These are phyloP conservation scores for Brachyptera putata DNA, from an alignment of 2,888 invertebrate species.

Conservation along the genomic window DNA sequence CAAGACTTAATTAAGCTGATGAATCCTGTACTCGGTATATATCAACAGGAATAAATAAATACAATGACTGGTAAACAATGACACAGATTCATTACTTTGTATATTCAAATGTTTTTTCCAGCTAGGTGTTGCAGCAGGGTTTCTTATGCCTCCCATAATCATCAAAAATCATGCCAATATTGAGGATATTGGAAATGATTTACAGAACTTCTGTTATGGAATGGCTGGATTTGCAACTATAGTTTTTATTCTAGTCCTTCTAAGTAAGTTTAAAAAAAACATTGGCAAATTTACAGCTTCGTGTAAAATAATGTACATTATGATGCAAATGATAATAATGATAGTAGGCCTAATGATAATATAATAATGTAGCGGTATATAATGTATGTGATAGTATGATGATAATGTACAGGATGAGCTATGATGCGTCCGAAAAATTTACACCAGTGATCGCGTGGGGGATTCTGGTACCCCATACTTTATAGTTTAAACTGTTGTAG, in stretches of 20 bases:
- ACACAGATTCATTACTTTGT: background rate
- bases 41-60: background rate
- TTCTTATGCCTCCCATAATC: slow-evolving; percentile 62
- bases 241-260: slow-evolving; percentile 72
- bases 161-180: slow-evolving; percentile 58
- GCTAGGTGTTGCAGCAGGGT: slow-evolving; percentile 45
- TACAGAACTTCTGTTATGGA: slow-evolving; percentile 79
- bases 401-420: no score
- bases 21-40: background rate
- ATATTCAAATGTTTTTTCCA: slow-evolving; percentile 46
- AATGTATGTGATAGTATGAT: no score
- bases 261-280: slow-evolving; percentile 66
- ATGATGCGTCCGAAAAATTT: no score
- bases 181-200: slow-evolving; percentile 62
- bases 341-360: no score
- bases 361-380: no score
- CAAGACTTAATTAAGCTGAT: no score
- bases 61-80: background rate
- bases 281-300: no score
- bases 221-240: slow-evolving; percentile 78
- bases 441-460: no score
- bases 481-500: no score
- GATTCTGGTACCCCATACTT: no score
- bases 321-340: background rate
- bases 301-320: background rate